Evolutionary conservation across 2,113 vertebrate species (phyloP).

Genomic region (Myrmecobius fasciatus): DNA sequence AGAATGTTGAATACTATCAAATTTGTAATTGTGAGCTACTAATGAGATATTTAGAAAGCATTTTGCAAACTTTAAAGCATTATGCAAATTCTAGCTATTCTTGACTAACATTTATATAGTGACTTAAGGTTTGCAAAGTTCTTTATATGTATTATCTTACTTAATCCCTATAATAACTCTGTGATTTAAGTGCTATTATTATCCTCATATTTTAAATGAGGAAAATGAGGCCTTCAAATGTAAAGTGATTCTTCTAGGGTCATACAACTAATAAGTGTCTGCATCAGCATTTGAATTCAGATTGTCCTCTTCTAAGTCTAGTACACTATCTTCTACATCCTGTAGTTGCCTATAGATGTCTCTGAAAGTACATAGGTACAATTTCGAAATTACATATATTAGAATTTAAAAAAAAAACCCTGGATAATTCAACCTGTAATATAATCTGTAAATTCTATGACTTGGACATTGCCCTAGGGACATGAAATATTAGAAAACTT

Average conservation of each 20-base stretch:
- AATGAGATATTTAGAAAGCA: neutral
- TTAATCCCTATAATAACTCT: neutral
- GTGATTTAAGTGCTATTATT: neutral
- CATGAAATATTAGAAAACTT: neutral
- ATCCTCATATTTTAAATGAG: neutral
- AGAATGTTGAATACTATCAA: slow-evolving; percentile 21
- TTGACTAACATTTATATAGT: neutral
- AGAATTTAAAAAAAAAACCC: neutral
- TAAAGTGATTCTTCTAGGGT: neutral
- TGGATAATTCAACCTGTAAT: neutral
- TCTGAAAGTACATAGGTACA: neutral
- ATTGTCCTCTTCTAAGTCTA: neutral
- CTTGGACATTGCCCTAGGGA: neutral
- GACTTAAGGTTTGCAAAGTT: neutral
- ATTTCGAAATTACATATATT: neutral
- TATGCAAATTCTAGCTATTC: neutral
- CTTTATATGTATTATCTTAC: neutral
- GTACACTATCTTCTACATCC: neutral
- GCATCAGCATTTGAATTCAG: neutral
- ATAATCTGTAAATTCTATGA: neutral
- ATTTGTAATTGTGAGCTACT: slow-evolving; percentile 25
- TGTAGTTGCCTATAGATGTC: neutral
- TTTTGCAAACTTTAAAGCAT: neutral
- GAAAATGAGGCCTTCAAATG: neutral
- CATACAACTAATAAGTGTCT: neutral